phyloP scores from a whole-genome alignment of 2,113 vertebrate genomes.

The Mesembrinibis cayennensis region DNA sequence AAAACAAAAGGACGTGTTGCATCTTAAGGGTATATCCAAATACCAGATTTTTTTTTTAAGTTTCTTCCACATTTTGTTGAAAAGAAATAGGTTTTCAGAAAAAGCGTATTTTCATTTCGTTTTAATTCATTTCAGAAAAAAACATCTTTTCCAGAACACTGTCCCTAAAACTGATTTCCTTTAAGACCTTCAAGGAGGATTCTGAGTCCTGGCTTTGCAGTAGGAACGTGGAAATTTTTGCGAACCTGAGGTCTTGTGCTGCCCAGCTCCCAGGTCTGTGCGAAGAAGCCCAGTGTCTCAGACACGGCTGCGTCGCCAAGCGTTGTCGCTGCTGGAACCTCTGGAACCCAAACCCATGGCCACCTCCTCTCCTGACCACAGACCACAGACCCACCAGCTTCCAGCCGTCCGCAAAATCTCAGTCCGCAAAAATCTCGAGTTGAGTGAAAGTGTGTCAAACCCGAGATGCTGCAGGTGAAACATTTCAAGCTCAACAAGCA shows the following conservation, averaged over 20 bases:
- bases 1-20: not conserved
- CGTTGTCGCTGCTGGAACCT: fast-evolving
- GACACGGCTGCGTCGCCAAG: not conserved
- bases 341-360: not conserved
- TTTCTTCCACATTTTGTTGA: not conserved
- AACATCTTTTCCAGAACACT: not conserved
- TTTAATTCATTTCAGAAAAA: not conserved
- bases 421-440: fast-evolving
- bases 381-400: not conserved
- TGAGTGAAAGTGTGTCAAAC: not conserved
- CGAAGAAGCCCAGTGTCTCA: not conserved
- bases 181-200: not conserved
- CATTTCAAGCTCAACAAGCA: not conserved
- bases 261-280: not conserved
- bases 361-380: not conserved
- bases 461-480: not conserved
- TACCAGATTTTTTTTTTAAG: not conserved
- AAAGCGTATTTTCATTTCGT: not conserved
- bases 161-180: not conserved
- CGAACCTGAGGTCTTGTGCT: not conserved
- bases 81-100: not conserved
- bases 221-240: not conserved
- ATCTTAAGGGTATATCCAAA: not conserved
- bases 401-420: not conserved
- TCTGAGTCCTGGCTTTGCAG: not conserved